These are phyloP conservation scores for Hyles vespertilio DNA, from an alignment of 1,140 invertebrate species.

Conservation along the genomic window DNA sequence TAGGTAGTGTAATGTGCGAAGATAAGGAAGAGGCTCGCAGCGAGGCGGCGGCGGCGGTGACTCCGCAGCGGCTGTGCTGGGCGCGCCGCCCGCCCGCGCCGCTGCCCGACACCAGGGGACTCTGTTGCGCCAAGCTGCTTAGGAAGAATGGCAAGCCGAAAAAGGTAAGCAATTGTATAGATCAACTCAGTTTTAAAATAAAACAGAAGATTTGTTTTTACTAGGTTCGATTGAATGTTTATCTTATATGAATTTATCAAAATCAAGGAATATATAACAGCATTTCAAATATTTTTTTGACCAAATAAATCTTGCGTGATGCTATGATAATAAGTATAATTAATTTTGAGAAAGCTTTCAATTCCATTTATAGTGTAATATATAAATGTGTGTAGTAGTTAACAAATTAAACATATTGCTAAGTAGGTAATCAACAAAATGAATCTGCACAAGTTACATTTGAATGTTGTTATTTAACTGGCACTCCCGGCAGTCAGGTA, in stretches of 20 bases:
- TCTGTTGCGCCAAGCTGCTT: slow-evolving; percentile 66
- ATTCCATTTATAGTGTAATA: too few relatives aligned
- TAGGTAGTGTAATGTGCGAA: slow-evolving; percentile 57
- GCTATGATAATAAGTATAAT: too few relatives aligned
- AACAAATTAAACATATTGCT: too few relatives aligned
- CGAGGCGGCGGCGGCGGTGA: slow-evolving; percentile 51
- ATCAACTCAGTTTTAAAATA: neutral
- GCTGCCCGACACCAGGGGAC: slow-evolving; percentile 63
- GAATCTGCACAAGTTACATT: too few relatives aligned
- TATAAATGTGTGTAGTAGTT: too few relatives aligned
- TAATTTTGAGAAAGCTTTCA: too few relatives aligned
- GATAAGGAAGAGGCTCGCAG: slow-evolving; percentile 65
- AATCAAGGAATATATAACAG: slow-evolving; percentile 9
- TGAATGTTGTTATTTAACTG: slow-evolving; percentile 23
- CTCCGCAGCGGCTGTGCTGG: slow-evolving; percentile 60
- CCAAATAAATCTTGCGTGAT: too few relatives aligned
- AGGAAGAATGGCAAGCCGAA: slow-evolving; percentile 66
- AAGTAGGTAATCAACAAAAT: too few relatives aligned
- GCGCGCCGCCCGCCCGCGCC: slow-evolving; percentile 54
- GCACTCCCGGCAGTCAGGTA: slow-evolving; percentile 27
- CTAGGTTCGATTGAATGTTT: neutral
- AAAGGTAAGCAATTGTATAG: slow-evolving; percentile 44
- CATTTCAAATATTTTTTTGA: too few relatives aligned
- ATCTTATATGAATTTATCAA: too few relatives aligned
- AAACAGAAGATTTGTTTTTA: neutral